phyloP scores from a whole-genome alignment of 1,140 invertebrate species.

The Protaetia brevitarsis region DNA sequence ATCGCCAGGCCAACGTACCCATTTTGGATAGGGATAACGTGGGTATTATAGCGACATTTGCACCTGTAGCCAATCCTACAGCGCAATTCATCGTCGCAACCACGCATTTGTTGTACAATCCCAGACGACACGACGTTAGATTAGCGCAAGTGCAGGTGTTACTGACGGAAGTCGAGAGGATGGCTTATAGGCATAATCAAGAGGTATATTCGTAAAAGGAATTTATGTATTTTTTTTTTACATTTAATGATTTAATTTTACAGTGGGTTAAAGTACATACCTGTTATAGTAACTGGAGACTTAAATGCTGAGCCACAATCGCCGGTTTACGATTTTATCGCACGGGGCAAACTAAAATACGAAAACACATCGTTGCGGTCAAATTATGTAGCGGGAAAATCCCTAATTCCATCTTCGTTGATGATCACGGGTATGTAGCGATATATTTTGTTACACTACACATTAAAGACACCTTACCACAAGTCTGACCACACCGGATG shows the following conservation, averaged over 20 bases:
- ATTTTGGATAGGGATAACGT: conserved; percentile 85
- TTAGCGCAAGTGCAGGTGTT: conserved; percentile 80
- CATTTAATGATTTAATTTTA: neutral
- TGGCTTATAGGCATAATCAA: conserved; percentile 55
- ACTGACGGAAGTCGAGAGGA: conserved; percentile 76
- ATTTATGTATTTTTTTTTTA: neutral
- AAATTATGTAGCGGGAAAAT: conserved; percentile 30
- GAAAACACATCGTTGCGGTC: conserved; percentile 47
- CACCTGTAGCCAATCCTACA: conserved; percentile 50
- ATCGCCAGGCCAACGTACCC: conserved; percentile 49
- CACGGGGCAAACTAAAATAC: conserved; percentile 63
- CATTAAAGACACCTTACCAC: too few relatives aligned
- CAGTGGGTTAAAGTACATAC: conserved; percentile 55
- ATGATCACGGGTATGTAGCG: conserved; percentile 51
- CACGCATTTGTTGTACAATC: conserved; percentile 94
- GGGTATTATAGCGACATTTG: conserved; percentile 74
- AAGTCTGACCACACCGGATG: too few relatives aligned
- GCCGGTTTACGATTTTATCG: conserved; percentile 70
- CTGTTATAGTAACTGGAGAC: conserved; percentile 85
- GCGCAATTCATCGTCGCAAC: conserved; percentile 76
- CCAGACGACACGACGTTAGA: conserved; percentile 79
- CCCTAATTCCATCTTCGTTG: conserved; percentile 55
- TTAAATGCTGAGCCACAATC: conserved; percentile 78
- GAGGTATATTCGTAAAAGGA: neutral
- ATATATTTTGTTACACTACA: neutral